Percentiles rank a stretch among this genome's conserved stretches.
phyloP scores from a whole-genome alignment of 30 jellyfish, hydroid and myxozoan genomes.

The Aurelia coerulea region DNA sequence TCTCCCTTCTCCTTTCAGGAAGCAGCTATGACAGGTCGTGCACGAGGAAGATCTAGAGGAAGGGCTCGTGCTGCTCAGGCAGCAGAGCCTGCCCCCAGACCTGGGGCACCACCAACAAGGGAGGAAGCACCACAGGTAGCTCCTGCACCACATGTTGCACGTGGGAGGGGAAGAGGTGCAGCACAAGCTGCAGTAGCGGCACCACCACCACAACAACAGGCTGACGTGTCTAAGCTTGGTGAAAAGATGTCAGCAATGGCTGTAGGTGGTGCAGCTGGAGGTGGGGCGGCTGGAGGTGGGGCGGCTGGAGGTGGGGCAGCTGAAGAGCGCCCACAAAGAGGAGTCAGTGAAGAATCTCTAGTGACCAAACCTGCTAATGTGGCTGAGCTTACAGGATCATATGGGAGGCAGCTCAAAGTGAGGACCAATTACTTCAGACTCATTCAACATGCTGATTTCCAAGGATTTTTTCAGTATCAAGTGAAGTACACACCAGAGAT shows the following conservation, averaged over 20 bases:
- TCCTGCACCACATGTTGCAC: slow-evolving; percentile 61
- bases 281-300: slow-evolving; percentile 22
- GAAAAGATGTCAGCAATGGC: slow-evolving; percentile 51
- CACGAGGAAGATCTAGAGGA: slow-evolving; percentile 93
- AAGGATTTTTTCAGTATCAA: slow-evolving; percentile 75
- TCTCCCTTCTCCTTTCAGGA: too few relatives aligned
- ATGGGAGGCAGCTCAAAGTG: slow-evolving; percentile 59
- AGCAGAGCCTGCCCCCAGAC: slow-evolving; percentile 71
- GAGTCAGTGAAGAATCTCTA: slow-evolving; percentile 37
- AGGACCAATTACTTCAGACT: slow-evolving; percentile 80
- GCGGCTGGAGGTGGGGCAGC: slow-evolving; percentile 13
- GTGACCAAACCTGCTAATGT: slow-evolving; percentile 42
- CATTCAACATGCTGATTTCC: slow-evolving; percentile 30
- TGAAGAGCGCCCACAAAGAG: slow-evolving; percentile 63
- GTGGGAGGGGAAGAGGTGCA: slow-evolving; percentile 88
- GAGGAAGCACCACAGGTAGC: slow-evolving; percentile 73
- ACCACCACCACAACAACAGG: slow-evolving; percentile 46
- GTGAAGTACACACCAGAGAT: slow-evolving; percentile 85
- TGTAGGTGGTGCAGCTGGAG: slow-evolving; percentile 4
- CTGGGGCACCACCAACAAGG: slow-evolving; percentile 69
- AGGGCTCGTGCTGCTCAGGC: slow-evolving; percentile 66
- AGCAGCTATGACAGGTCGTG: slow-evolving; percentile 87
- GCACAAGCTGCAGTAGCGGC: slow-evolving; percentile 62
- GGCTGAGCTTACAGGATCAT: slow-evolving; percentile 38
- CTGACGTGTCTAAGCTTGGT: slow-evolving; percentile 57